Conservation (phyloP, 2,113 vertebrate species). For the Lagopus muta region DNA sequence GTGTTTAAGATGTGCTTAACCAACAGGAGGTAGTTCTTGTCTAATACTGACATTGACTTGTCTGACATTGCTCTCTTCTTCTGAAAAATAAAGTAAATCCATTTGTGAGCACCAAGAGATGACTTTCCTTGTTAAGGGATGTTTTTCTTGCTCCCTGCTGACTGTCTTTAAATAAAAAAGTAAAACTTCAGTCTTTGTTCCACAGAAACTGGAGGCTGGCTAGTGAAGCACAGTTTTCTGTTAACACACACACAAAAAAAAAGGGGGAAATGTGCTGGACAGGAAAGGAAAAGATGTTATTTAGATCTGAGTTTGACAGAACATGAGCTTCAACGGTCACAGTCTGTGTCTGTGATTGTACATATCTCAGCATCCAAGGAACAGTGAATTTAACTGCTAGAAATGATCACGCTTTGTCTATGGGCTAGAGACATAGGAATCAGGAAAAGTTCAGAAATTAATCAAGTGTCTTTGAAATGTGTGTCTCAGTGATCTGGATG, state of each 20-base stretch:
- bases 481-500: background rate
- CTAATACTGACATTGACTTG: background rate
- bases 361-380: background rate
- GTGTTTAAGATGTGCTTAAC: background rate
- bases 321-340: background rate
- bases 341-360: background rate
- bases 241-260: background rate
- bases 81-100: background rate
- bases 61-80: background rate
- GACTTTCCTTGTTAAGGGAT: background rate
- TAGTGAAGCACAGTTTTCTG: background rate
- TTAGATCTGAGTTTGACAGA: background rate
- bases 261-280: rapidly evolving
- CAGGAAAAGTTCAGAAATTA: background rate
- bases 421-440: background rate
- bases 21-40: background rate
- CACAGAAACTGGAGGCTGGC: background rate
- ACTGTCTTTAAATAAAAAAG: background rate
- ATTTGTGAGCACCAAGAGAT: background rate
- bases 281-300: background rate
- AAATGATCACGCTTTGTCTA: background rate
- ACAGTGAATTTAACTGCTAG: background rate
- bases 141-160: background rate
- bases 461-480: background rate
- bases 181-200: background rate